Evolutionary conservation across 2,888 invertebrate species (phyloP).

Genomic region (Arctia plantaginis): DNA sequence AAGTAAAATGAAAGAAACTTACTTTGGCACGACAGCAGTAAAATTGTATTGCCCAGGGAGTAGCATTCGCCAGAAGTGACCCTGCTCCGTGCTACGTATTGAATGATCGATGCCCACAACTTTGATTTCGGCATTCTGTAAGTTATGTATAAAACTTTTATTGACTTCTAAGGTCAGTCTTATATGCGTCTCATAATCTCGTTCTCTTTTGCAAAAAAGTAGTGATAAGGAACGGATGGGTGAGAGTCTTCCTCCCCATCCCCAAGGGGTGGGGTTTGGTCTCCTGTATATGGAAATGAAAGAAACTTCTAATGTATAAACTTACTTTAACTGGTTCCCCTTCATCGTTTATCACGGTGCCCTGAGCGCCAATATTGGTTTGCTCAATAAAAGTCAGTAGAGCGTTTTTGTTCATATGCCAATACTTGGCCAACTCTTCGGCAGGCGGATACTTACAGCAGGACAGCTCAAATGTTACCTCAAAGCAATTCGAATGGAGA

Average conservation of each 20-base stretch:
- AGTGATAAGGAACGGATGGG: too few relatives aligned
- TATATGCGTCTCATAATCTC: background rate
- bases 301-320: background rate
- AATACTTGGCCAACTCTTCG: constrained; percentile 90
- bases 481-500: constrained; percentile 97
- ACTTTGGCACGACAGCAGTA: constrained; percentile 91
- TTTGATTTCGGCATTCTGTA: constrained; percentile 89
- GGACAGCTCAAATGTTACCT: constrained; percentile 98
- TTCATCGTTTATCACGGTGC: constrained; percentile 88
- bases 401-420: constrained; percentile 95
- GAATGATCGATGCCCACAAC: constrained; percentile 93
- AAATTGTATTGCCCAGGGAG: constrained; percentile 94
- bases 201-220: background rate
- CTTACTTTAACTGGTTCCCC: constrained; percentile 87
- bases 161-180: background rate
- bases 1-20: constrained; percentile 25
- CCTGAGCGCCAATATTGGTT: constrained; percentile 88
- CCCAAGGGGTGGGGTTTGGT: background rate
- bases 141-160: constrained; percentile 20
- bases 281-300: background rate
- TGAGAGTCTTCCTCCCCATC: too few relatives aligned
- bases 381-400: constrained; percentile 94
- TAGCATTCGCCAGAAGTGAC: constrained; percentile 98
- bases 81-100: constrained; percentile 91
- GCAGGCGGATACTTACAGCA: constrained; percentile 97